These are phyloP conservation scores for Loripinus fragilis DNA, from an alignment of 2,888 invertebrate species.

Conservation along the genomic window DNA sequence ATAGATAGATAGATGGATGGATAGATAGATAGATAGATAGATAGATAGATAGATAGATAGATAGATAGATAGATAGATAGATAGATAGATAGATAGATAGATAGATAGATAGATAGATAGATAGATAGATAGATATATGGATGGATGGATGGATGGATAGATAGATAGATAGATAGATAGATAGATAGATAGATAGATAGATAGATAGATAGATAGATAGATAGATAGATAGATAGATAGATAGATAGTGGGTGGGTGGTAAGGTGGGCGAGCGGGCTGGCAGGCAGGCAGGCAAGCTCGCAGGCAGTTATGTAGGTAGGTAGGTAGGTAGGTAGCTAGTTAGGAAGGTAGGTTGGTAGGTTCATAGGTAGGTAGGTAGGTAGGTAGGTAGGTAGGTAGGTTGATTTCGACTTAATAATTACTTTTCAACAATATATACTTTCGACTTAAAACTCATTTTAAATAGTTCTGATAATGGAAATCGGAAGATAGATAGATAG, in stretches of 20 bases:
- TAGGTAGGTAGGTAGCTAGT: neutral
- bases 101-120: slow-evolving; percentile 7
- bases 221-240: neutral
- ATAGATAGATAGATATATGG: no score
- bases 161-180: neutral
- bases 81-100: slow-evolving; percentile 7
- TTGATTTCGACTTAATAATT: neutral
- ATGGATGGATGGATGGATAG: no score
- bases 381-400: slow-evolving; percentile 9
- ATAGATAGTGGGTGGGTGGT: no score
- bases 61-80: neutral
- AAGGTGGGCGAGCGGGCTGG: no score
- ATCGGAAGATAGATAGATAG: slow-evolving; percentile 9
- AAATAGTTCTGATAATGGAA: no score
- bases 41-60: neutral
- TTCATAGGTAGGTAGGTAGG: slow-evolving; percentile 3
- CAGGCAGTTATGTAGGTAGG: no score
- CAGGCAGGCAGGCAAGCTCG: no score
- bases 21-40: neutral
- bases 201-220: slow-evolving; percentile 3
- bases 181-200: neutral
- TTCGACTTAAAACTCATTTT: no score
- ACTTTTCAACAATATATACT: no score
- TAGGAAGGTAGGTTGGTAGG: slow-evolving; percentile 9
- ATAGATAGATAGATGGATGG: no score